A percentile compares a stretch with the other conserved stretches of the same genome.
These are phyloP conservation scores for Dicrurus megarhynchus DNA, from an alignment of 2,113 vertebrate species.

Conservation along the genomic window DNA sequence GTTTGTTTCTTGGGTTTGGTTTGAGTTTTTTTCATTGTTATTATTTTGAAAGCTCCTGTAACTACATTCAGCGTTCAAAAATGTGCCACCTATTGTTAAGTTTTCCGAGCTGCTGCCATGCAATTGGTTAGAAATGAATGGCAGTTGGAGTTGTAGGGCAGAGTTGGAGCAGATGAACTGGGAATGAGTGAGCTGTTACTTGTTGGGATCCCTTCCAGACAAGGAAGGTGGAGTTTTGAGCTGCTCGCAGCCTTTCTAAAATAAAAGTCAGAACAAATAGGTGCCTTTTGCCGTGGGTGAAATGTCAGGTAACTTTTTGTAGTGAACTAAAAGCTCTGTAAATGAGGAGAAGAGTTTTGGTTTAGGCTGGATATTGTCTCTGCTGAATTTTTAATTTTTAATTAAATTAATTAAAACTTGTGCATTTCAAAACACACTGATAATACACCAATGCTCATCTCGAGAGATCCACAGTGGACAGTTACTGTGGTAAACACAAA, in stretches of 20 bases:
- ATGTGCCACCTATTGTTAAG: not conserved
- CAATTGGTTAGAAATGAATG: slow-evolving; percentile 2
- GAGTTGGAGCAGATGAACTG: not conserved
- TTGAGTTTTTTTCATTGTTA: not conserved
- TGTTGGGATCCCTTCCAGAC: slow-evolving; percentile 35
- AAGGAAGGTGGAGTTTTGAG: not conserved
- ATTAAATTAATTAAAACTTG: not conserved
- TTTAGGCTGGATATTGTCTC: not conserved
- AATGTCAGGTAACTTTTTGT: not conserved
- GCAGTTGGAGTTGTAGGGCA: slow-evolving; percentile 1
- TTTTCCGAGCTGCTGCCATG: not conserved
- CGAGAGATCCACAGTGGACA: fast-evolving
- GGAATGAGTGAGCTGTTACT: slow-evolving; percentile 37
- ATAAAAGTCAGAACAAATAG: slow-evolving; percentile 12
- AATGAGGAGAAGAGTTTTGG: not conserved
- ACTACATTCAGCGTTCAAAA: not conserved
- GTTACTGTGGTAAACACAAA: not conserved
- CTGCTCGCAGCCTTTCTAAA: not conserved
- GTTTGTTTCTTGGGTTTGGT: not conserved
- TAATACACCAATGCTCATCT: fast-evolving
- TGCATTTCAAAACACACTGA: fast-evolving
- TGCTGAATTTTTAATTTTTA: not conserved
- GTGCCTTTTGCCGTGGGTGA: not conserved
- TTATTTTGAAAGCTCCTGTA: not conserved
- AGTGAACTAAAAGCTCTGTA: not conserved